Percentiles rank a stretch among this genome's conserved stretches.
Conservation (phyloP, 2,797 vertebrate species). For the Hypotaenidia okinawae region DNA sequence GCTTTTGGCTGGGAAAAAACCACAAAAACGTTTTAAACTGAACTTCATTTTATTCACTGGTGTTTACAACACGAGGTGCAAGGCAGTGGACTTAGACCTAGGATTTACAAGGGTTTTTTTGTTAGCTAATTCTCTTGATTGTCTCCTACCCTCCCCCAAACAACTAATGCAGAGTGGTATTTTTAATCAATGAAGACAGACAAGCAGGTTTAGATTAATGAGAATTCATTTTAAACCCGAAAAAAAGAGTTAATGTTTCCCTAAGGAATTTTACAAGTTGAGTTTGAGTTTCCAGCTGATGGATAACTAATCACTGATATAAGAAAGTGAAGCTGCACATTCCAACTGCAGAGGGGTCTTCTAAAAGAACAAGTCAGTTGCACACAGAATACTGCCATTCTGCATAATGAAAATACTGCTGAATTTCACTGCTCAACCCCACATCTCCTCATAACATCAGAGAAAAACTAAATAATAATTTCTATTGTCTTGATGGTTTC, state of each 20-base stretch:
- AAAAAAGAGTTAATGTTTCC: background rate
- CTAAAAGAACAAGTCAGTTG: background rate
- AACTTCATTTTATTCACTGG: background rate
- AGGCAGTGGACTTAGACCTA: background rate
- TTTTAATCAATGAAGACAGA: background rate
- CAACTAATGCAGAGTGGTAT: fast-evolving
- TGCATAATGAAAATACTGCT: background rate
- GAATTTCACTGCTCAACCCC: background rate
- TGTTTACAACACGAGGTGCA: background rate
- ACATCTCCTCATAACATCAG: background rate
- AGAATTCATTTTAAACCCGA: background rate
- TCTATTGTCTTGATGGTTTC: background rate
- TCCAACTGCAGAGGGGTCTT: background rate
- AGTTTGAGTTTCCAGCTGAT: background rate
- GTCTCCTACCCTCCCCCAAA: fast-evolving
- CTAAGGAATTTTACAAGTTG: fast-evolving
- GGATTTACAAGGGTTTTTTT: fast-evolving
- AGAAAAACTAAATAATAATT: background rate
- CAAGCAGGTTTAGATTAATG: background rate
- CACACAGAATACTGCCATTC: background rate
- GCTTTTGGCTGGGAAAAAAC: too few species aligned
- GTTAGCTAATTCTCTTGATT: background rate
- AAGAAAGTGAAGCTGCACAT: background rate
- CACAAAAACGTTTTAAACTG: background rate
- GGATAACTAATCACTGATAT: background rate